Conservation (phyloP, 1,140 invertebrate species). For the Saxidomus purpurata region DNA sequence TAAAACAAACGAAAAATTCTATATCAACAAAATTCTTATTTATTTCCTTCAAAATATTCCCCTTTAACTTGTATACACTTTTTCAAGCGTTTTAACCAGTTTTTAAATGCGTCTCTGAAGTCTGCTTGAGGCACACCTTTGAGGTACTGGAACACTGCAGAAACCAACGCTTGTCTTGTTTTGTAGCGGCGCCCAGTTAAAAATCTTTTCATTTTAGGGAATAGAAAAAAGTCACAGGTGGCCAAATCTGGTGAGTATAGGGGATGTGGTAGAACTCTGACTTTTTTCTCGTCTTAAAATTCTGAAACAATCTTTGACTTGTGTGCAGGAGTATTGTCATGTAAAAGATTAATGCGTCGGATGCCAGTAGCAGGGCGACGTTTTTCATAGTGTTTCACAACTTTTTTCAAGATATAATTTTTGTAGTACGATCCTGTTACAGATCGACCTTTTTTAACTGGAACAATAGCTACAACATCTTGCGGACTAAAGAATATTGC, state of each 20-base stretch:
- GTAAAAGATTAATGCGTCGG: not conserved
- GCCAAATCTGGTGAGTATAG: not conserved
- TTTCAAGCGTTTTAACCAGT: too few relatives aligned
- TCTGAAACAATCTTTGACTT: not conserved
- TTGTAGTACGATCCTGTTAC: not conserved
- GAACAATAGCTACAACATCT: too few relatives aligned
- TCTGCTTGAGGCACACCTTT: too few relatives aligned
- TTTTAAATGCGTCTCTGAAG: too few relatives aligned
- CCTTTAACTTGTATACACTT: too few relatives aligned
- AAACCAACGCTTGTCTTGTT: not conserved
- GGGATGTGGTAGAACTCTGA: not conserved
- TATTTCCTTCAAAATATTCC: too few relatives aligned
- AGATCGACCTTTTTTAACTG: not conserved
- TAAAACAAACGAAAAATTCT: too few relatives aligned
- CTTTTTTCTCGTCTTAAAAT: not conserved
- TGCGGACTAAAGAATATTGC: too few relatives aligned
- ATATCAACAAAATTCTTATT: too few relatives aligned
- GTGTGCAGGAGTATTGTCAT: not conserved
- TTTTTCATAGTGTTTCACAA: too few relatives aligned
- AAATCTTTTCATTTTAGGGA: not conserved
- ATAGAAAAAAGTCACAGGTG: not conserved
- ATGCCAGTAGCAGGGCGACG: not conserved
- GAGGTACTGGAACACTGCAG: not conserved
- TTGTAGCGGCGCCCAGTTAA: not conserved
- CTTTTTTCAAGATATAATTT: too few relatives aligned